These are phyloP conservation scores for Tenrec ecaudatus DNA, from an alignment of 2,113 vertebrate species.

Conservation along the genomic window DNA sequence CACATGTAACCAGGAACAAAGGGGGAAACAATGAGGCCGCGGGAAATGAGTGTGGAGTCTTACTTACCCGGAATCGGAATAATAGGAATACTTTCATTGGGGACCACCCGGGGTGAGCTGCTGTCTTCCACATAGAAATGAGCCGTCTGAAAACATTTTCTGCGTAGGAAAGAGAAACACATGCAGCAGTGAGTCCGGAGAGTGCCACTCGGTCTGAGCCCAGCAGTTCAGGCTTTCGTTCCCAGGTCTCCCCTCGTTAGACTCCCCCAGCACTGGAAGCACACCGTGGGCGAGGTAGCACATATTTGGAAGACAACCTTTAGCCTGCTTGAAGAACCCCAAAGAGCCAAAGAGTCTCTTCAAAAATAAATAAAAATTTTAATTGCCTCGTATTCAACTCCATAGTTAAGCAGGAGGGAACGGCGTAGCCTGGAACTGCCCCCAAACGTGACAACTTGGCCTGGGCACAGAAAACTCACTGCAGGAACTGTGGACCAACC, in stretches of 20 bases:
- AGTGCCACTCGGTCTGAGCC: slow-evolving; percentile 46
- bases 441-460: slow-evolving; percentile 12
- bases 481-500: background rate
- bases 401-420: background rate
- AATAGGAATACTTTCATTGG: slow-evolving; percentile 97
- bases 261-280: slow-evolving; percentile 5
- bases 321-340: background rate
- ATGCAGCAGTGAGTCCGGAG: slow-evolving; percentile 65
- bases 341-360: background rate
- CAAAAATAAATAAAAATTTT: background rate
- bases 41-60: slow-evolving; percentile 14
- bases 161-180: slow-evolving; percentile 82
- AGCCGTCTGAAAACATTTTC: slow-evolving; percentile 99
- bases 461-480: background rate
- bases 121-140: slow-evolving; percentile 99
- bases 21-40: slow-evolving; percentile 2
- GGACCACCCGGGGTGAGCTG: slow-evolving; percentile 96
- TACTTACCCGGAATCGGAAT: slow-evolving; percentile 97
- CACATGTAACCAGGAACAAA: slow-evolving; percentile 62
- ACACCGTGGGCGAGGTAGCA: background rate
- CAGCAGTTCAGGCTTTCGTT: slow-evolving; percentile 43
- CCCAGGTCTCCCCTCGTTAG: slow-evolving; percentile 47
- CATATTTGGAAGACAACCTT: background rate
- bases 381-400: background rate
- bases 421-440: background rate